phyloP scores from a whole-genome alignment of 2,113 vertebrate genomes.

The Nettapus auritus region DNA sequence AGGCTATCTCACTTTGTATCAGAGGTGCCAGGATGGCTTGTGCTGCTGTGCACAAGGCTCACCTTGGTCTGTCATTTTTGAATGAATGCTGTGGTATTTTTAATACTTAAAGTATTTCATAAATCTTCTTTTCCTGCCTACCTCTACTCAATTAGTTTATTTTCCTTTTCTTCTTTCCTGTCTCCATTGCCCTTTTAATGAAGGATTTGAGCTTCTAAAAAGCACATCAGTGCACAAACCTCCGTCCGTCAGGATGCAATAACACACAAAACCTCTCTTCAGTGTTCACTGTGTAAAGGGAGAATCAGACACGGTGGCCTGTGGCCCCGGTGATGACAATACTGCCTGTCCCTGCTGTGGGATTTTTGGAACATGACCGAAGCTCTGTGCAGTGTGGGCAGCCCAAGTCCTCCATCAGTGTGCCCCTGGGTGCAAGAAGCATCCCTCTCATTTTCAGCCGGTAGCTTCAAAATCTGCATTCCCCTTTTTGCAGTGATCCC shows the following conservation, averaged over 20 bases:
- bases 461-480: background rate
- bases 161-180: background rate
- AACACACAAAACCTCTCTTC: background rate
- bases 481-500: background rate
- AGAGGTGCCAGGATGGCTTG: fast-evolving
- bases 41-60: fast-evolving
- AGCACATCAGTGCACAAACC: background rate
- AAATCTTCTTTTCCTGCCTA: background rate
- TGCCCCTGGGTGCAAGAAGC: background rate
- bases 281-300: background rate
- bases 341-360: background rate
- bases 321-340: background rate
- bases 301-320: background rate
- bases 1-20: background rate
- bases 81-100: background rate
- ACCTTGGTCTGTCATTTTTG: background rate
- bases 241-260: background rate
- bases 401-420: background rate
- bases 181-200: background rate
- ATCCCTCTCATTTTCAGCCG: background rate
- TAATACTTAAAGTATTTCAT: background rate
- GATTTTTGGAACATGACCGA: background rate
- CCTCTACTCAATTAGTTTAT: background rate
- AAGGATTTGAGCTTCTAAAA: background rate
- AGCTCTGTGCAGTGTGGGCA: background rate